Percentiles rank a stretch among this genome's conserved stretches.
Conservation (phyloP, 2,888 invertebrate genomes). For the Creontiades dilutus region DNA sequence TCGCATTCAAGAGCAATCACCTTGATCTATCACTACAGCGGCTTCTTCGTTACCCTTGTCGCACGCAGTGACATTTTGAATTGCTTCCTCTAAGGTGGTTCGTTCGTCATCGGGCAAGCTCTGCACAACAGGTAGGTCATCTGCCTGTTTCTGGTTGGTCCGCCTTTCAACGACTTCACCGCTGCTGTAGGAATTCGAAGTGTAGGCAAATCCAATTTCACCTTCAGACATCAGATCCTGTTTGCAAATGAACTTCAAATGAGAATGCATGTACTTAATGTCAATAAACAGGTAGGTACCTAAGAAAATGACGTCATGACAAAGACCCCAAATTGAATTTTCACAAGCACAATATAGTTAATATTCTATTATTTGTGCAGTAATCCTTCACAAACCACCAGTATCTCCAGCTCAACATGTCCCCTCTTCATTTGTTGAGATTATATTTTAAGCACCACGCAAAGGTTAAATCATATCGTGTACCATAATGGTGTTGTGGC, state of each 20-base stretch:
- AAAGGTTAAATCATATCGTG: too few relatives aligned
- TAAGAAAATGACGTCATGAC: too few relatives aligned
- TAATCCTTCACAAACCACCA: too few relatives aligned
- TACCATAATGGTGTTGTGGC: too few relatives aligned
- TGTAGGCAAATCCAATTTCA: constrained; percentile 71
- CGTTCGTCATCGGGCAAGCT: background rate
- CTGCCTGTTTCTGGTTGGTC: background rate
- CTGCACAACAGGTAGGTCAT: background rate
- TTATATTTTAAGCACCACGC: too few relatives aligned
- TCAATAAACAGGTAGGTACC: too few relatives aligned
- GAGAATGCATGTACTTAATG: too few relatives aligned
- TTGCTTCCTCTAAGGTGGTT: background rate
- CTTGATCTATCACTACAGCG: background rate
- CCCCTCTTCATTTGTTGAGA: too few relatives aligned
- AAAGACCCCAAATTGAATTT: too few relatives aligned
- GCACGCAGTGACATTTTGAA: background rate
- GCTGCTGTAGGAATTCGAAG: constrained; percentile 73
- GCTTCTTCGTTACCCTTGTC: background rate
- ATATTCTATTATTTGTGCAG: too few relatives aligned
- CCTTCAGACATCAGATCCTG: constrained; percentile 74
- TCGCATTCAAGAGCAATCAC: background rate
- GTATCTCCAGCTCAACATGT: too few relatives aligned
- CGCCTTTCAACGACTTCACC: constrained; percentile 71
- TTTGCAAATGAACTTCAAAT: background rate
- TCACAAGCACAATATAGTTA: too few relatives aligned